Percentiles rank a stretch among this genome's conserved stretches.
These are phyloP conservation scores for Girardinus metallicus DNA, from an alignment of 2,797 vertebrate species.

Conservation along the genomic window DNA sequence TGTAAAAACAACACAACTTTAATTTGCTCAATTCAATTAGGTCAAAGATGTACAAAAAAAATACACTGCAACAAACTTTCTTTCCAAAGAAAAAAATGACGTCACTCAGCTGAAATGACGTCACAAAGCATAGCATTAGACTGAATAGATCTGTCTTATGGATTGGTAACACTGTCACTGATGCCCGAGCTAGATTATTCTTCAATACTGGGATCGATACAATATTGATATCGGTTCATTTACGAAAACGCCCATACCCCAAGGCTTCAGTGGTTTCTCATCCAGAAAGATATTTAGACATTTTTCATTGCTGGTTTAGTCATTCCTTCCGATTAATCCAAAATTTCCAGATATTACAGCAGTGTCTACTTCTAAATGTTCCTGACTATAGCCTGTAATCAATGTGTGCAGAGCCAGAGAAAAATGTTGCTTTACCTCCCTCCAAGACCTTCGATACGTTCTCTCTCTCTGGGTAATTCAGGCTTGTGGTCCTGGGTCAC, in stretches of 20 bases:
- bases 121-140: too few relatives aligned
- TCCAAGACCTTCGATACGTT: slow-evolving; percentile 95
- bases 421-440: slow-evolving; percentile 84
- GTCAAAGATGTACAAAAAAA: too few relatives aligned
- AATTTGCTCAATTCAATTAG: too few relatives aligned
- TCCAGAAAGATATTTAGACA: background rate
- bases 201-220: too few relatives aligned
- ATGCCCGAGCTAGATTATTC: too few relatives aligned
- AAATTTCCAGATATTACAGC: background rate
- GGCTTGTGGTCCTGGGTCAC: slow-evolving; percentile 97
- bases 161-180: too few relatives aligned
- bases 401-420: background rate
- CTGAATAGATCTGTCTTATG: too few relatives aligned
- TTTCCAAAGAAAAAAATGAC: too few relatives aligned
- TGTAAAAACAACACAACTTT: too few relatives aligned
- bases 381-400: background rate
- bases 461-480: slow-evolving; percentile 91
- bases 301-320: background rate
- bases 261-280: background rate
- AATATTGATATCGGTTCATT: background rate
- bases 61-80: too few relatives aligned
- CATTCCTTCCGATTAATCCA: background rate
- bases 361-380: background rate
- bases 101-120: too few relatives aligned
- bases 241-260: background rate